phyloP scores from a whole-genome alignment of 2,888 invertebrate genomes.

The Scaptomyza reducta region DNA sequence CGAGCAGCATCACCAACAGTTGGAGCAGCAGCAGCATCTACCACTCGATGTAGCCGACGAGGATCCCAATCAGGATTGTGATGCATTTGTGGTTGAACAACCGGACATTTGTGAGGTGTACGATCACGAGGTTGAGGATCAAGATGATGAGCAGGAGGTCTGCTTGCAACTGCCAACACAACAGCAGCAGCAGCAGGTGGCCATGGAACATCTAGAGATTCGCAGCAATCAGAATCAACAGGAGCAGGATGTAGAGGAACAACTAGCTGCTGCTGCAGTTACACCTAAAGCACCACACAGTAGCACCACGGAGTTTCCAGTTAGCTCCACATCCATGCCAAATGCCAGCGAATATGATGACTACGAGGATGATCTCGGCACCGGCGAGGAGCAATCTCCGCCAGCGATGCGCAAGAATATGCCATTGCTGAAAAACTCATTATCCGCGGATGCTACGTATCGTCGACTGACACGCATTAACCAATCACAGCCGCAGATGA shows the following conservation, averaged over 20 bases:
- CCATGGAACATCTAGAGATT: conserved; percentile 22
- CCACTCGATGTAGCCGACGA: conserved; percentile 52
- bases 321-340: conserved; percentile 81
- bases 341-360: conserved; percentile 69
- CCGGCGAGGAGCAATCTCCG: conserved; percentile 49
- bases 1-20: conserved; percentile 19
- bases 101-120: conserved; percentile 67
- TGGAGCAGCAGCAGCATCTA: conserved; percentile 35
- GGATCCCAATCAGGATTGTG: conserved; percentile 34
- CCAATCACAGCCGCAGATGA: conserved; percentile 78
- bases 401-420: conserved; percentile 60
- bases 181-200: conserved; percentile 21
- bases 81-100: conserved; percentile 51
- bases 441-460: conserved; percentile 80
- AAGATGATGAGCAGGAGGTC: conserved; percentile 52
- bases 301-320: conserved; percentile 83
- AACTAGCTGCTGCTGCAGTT: conserved; percentile 1
- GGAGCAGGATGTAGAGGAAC: not conserved
- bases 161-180: conserved; percentile 23
- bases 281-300: conserved; percentile 50
- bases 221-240: not conserved
- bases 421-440: conserved; percentile 77
- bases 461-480: conserved; percentile 74
- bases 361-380: conserved; percentile 62
- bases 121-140: conserved; percentile 66